phyloP scores from a whole-genome alignment of 92 coral and sea anemone genomes.

The Phenganax marumi region DNA sequence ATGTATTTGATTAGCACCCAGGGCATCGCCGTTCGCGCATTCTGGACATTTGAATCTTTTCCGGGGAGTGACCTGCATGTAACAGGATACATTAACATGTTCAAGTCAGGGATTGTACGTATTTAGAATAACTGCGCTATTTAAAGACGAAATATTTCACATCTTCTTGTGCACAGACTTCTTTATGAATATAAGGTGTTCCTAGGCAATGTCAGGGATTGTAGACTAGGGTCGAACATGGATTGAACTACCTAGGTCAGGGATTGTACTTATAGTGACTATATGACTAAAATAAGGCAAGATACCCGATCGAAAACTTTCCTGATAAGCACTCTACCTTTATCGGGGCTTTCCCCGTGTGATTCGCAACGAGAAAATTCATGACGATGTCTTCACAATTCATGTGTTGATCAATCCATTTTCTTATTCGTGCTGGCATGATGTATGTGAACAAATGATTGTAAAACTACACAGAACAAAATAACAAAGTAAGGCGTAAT shows the following conservation, averaged over 20 bases:
- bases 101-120: too few relatives aligned
- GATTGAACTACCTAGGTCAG: too few relatives aligned
- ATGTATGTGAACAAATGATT: slow-evolving; percentile 92
- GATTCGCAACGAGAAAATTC: slow-evolving; percentile 93
- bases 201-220: too few relatives aligned
- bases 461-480: slow-evolving; percentile 63
- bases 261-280: too few relatives aligned
- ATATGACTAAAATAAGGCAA: too few relatives aligned
- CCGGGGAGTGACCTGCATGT: slow-evolving; percentile 80
- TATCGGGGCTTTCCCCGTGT: slow-evolving; percentile 97
- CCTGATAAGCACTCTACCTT: slow-evolving; percentile 56
- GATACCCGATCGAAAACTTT: too few relatives aligned
- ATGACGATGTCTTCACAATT: slow-evolving; percentile 99
- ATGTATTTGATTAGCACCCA: slow-evolving; percentile 88
- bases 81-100: background rate
- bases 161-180: background rate
- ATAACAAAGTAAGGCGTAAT: background rate
- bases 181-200: too few relatives aligned
- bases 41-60: slow-evolving; percentile 89
- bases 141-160: background rate
- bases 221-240: too few relatives aligned
- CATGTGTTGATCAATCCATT: slow-evolving; percentile 97
- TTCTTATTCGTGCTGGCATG: slow-evolving; percentile 87
- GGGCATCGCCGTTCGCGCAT: slow-evolving; percentile 72
- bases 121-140: too few relatives aligned